Evolutionary conservation across 2,888 invertebrate species (phyloP).

Genomic region (Parelbella ahira): DNA sequence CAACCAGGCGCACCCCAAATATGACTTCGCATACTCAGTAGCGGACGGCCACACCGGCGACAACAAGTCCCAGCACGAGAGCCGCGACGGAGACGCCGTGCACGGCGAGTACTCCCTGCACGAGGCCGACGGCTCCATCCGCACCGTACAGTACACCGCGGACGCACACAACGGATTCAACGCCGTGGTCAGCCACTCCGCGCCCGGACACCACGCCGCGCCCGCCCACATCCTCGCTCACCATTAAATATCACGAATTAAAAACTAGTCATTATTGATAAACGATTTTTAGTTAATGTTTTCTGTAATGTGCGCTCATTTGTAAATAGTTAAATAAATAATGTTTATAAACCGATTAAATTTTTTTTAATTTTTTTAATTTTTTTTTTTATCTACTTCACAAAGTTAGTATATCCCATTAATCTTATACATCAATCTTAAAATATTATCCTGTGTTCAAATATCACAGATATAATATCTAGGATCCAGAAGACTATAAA

Average conservation of each 20-base stretch:
- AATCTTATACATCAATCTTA: too few species aligned
- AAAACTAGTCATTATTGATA: too few species aligned
- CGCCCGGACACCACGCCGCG: constrained; percentile 30
- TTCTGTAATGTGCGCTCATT: too few species aligned
- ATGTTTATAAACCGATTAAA: too few species aligned
- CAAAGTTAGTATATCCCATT: too few species aligned
- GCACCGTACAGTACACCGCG: constrained; percentile 74
- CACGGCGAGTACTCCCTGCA: constrained; percentile 69
- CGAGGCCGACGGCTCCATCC: constrained; percentile 70
- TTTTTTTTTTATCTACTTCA: too few species aligned
- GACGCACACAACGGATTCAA: constrained; percentile 62
- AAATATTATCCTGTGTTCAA: too few species aligned
- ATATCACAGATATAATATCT: too few species aligned
- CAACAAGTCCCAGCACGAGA: constrained; percentile 77
- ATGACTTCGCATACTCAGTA: constrained; percentile 74
- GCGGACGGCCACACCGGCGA: constrained; percentile 78
- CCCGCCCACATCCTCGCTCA: constrained; percentile 22
- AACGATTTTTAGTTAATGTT: too few species aligned
- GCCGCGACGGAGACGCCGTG: constrained; percentile 78
- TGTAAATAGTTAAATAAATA: too few species aligned
- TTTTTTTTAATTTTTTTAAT: too few species aligned
- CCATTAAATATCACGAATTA: constrained; percentile 26
- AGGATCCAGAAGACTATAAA: too few species aligned
- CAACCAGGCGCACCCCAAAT: constrained; percentile 66
- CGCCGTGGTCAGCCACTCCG: constrained; percentile 38